Conservation (phyloP, 2,888 invertebrate genomes). For the Diadegma fenestrale region DNA sequence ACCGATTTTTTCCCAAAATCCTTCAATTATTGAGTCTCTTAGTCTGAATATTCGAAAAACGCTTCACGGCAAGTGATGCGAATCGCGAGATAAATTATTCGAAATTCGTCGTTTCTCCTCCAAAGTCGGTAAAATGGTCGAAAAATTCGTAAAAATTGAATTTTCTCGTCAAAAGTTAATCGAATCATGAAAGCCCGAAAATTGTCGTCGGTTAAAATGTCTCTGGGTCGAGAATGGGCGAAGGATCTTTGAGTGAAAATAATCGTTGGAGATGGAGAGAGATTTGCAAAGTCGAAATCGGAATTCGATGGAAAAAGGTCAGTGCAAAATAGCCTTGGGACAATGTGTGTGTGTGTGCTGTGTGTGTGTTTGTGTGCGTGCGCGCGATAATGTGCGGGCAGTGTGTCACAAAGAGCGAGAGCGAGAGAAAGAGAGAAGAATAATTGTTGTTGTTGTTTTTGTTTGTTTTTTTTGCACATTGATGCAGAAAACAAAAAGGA, state of each 20-base stretch:
- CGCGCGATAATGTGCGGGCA: constrained; percentile 53
- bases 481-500: constrained; percentile 70
- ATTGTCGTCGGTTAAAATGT: not conserved
- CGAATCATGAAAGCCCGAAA: not conserved
- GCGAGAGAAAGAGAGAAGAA: constrained; percentile 16
- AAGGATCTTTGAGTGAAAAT: not conserved
- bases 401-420: constrained; percentile 44
- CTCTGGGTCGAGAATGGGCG: not conserved
- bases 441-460: not conserved
- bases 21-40: too few species aligned
- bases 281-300: too few species aligned
- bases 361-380: constrained; percentile 23
- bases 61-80: too few species aligned
- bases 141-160: not conserved
- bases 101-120: too few species aligned
- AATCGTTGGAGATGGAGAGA: not conserved
- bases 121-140: not conserved
- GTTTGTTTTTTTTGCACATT: constrained; percentile 49
- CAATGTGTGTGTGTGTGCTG: constrained; percentile 15
- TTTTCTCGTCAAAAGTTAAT: not conserved
- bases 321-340: constrained; percentile 29
- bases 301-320: not conserved
- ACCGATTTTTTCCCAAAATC: too few species aligned
- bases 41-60: too few species aligned
- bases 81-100: too few species aligned